Percentiles rank a stretch among this genome's conserved stretches.
Evolutionary conservation across 2,888 invertebrate genomes (phyloP).

Genomic region (Petrophora chlorosata): DNA sequence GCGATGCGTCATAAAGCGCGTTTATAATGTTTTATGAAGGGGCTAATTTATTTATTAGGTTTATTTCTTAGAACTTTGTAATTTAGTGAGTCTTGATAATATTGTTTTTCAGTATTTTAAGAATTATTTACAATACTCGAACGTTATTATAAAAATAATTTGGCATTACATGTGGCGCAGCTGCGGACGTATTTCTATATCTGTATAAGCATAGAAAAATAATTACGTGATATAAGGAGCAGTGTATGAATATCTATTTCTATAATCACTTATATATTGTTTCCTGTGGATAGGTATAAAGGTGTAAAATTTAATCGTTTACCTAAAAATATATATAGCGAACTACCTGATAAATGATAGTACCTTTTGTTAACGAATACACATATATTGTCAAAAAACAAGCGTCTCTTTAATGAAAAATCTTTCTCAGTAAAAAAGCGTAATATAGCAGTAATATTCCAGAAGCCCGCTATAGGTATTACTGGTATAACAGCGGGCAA

Average conservation of each 20-base stretch:
- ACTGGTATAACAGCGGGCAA: constrained; percentile 59
- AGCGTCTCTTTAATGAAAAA: constrained; percentile 39
- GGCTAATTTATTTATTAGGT: constrained; percentile 32
- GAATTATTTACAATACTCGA: too few relatives aligned
- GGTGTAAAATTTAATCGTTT: too few relatives aligned
- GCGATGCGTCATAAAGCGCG: constrained; percentile 57
- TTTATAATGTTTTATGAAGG: constrained; percentile 19
- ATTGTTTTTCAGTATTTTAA: neutral
- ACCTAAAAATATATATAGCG: too few relatives aligned
- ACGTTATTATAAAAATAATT: too few relatives aligned
- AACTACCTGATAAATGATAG: too few relatives aligned
- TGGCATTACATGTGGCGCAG: too few relatives aligned
- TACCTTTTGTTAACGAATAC: neutral
- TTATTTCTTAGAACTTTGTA: constrained; percentile 11
- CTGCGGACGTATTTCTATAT: too few relatives aligned
- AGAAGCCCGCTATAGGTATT: constrained; percentile 50
- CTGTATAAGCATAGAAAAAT: too few relatives aligned
- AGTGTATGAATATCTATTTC: too few relatives aligned
- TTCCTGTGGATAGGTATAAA: too few relatives aligned
- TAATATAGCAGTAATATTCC: constrained; percentile 62
- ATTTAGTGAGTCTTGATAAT: neutral
- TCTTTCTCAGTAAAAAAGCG: constrained; percentile 50
- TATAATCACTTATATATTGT: too few relatives aligned
- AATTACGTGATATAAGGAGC: too few relatives aligned
- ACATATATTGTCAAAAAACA: neutral